Evolutionary conservation across 2,888 invertebrate genomes (phyloP), one percentile per base, ranked within the genome.

Genomic region (Oasisia sp.): DNA sequence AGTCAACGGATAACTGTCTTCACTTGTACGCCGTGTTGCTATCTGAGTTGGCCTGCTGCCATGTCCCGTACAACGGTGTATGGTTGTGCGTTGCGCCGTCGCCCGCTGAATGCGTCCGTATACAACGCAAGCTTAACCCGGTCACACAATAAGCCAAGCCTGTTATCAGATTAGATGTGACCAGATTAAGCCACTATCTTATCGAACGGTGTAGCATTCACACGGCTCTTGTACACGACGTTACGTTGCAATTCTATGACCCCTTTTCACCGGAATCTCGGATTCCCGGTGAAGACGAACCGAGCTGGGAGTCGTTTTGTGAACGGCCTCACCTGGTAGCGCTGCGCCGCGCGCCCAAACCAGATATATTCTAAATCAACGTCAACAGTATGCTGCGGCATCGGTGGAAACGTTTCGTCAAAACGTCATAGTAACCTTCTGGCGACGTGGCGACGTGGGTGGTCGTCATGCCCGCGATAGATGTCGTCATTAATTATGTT

Each of bases 181-280:
- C n/a, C 27, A 74, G 27, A 74, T 74, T 74, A 74, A n/a, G 27
- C 74, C 3, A 74, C 74, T 74, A 74, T 74, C 74, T 74, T 74
- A 74, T 74, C 74, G 74, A 74, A 74, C 74, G 74, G 74, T 74
- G 74, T n/a, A 74, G 74, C 74, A 74, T 74, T 74, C 74, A 74
- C 74, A 74, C 74, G 74, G 27, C 74, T 14, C 19, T n/a, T 27
- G 74, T 74, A 14, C 74, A 74, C 74, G 74, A 74, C 74, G 7
- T 74, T 74, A 74, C 74, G 74, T n/a, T 74, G 74, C 74, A 74
- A 74, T 74, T 74, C 74, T 74, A 27, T 74, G 19, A 74, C n/a
- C n/a, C 74, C 74, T 74, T 74, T 74, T 19, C 74, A 74, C 74
- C 74, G 74, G 74, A n/a, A n/a, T 74, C 27, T 74, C 27, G 19